Base-by-base conservation (phyloP, 30 jellyfish, hydroid and myxozoan genomes). In the Nemopilema nomurai region DNA sequence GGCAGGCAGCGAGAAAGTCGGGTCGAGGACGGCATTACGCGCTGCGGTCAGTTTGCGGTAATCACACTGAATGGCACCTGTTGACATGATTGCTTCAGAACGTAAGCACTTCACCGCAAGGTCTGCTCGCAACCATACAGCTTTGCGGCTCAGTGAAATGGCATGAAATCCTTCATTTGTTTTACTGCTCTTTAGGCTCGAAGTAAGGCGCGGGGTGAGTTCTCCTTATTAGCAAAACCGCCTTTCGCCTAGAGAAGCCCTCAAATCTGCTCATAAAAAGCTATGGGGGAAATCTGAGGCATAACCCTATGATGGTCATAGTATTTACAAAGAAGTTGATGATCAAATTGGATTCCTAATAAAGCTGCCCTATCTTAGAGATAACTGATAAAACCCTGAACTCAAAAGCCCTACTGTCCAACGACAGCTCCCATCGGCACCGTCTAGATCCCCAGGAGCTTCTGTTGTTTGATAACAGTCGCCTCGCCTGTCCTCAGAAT, bases 41-140 rank as follows among this genome's bases (percentile, higher is more conserved):
- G 1, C 18, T 19, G 81, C n/a, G 84, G 22, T 74, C 19, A 19
- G 7, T 3, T 8, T 74, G 84, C 41, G 72, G 49, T 31, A 18
- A 74, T 25, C 69, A 74, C 16, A 30, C 70, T 74, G 84, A 19
- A 74, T n/a, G 31, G 32, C 84, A 74, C 84, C 84, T 74, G 84
- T 74, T 49, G 9, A n/a, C 23, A 41, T 74, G 84, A 74, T 74
- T 27, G 84, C 67, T 41, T 9, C 28, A 30, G 25, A 52, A 74
- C 16, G 71, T 28, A 49, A 74, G 32, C 67, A 23, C 28, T 41
- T 28, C 24, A 74, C 84, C 84, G 41, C 84, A 49, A 74, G 20
- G 16, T 74, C 84, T 74, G 84, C 26, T 74, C 51, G 21, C 65
- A 74, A 49, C 9, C 6, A 41, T 13, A 41, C 57, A 41, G 57